Conservation (phyloP, 35 echinoderm and acorn worm genomes). For the Acanthaster planci region DNA sequence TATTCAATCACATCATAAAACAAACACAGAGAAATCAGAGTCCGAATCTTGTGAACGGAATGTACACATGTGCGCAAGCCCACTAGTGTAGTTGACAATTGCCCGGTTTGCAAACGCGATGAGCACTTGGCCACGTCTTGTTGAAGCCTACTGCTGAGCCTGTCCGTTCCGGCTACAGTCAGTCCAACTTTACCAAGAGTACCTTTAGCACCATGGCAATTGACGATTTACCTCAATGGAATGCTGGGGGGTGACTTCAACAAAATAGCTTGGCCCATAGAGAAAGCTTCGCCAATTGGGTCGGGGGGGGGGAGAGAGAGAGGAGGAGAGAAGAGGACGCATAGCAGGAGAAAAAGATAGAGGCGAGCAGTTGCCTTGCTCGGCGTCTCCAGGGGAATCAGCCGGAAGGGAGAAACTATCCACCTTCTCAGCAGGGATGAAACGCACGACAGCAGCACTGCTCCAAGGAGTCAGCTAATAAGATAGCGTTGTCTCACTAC, state of each 20-base stretch:
- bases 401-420: not conserved
- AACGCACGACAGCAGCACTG: not conserved
- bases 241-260: not conserved
- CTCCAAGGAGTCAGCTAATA: conserved; percentile 10
- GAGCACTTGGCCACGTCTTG: not conserved
- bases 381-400: not conserved
- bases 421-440: not conserved
- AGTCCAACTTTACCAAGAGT: not conserved
- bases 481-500: not conserved
- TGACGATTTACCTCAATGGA: conserved; percentile 20
- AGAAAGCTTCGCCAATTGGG: not conserved
- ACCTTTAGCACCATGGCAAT: not conserved
- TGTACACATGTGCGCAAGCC: not conserved
- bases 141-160: not conserved
- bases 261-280: not conserved
- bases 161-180: not conserved
- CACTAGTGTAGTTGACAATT: not conserved
- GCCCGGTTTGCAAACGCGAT: not conserved
- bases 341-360: too few relatives aligned
- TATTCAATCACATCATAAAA: too few relatives aligned
- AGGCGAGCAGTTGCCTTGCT: not conserved
- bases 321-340: not conserved
- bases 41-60: too few relatives aligned
- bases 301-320: not conserved
- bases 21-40: too few relatives aligned